These are phyloP conservation scores for Alligator mississippiensis DNA, from an alignment of 2,113 vertebrate species.

Conservation along the genomic window DNA sequence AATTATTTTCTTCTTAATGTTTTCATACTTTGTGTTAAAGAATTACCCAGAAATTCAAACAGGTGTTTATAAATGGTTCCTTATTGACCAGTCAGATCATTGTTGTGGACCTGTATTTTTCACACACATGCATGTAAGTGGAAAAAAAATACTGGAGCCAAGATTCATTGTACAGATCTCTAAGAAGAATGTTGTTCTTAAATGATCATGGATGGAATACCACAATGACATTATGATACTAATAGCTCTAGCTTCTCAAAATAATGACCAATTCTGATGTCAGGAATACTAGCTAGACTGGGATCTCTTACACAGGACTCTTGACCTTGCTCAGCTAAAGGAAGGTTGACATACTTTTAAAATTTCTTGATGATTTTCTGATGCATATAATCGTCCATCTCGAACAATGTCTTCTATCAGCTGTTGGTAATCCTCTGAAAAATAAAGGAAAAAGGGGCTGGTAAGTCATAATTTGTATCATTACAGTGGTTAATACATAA, in stretches of 20 bases:
- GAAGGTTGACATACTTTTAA: slow-evolving; percentile 83
- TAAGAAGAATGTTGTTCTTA: background rate
- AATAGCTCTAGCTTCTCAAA: background rate
- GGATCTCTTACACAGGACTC: background rate
- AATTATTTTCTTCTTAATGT: background rate
- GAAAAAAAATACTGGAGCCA: background rate
- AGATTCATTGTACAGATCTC: background rate
- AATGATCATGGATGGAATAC: background rate
- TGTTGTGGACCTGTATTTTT: background rate
- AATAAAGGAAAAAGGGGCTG: background rate
- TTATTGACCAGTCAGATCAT: background rate
- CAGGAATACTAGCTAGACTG: background rate
- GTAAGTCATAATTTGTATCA: background rate
- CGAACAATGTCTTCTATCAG: slow-evolving; percentile 94
- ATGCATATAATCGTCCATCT: slow-evolving; percentile 92
- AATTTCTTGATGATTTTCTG: slow-evolving; percentile 95
- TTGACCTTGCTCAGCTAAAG: background rate
- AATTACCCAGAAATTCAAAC: background rate
- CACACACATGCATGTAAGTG: background rate
- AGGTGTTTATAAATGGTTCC: background rate
- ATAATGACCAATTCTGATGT: background rate
- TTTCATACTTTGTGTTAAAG: background rate
- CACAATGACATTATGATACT: background rate
- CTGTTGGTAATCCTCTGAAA: slow-evolving; percentile 94
- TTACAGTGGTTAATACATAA: background rate